Conservation (phyloP, 2,888 invertebrate species). For the Leptodirus hochenwartii region DNA sequence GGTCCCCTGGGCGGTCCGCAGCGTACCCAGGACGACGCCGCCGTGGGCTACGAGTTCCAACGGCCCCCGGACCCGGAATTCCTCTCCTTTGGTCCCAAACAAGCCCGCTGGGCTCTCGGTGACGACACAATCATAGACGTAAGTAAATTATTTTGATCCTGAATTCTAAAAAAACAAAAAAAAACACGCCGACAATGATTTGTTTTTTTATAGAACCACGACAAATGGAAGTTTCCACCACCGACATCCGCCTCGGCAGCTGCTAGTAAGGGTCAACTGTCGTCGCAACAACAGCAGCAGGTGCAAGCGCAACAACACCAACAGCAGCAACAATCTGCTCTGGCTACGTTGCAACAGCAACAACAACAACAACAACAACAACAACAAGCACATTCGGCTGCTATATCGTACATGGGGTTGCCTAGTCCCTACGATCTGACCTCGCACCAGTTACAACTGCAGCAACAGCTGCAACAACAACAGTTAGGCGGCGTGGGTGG, state of each 20-base stretch:
- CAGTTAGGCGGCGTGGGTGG: too few species aligned
- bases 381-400: too few species aligned
- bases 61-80: slow-evolving; percentile 68
- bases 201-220: slow-evolving; percentile 48
- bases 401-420: too few species aligned
- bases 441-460: too few species aligned
- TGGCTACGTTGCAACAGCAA: too few species aligned
- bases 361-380: too few species aligned
- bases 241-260: too few species aligned
- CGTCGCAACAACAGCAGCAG: slow-evolving; percentile 26
- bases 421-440: too few species aligned
- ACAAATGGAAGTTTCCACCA: slow-evolving; percentile 76
- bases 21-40: slow-evolving; percentile 76
- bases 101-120: slow-evolving; percentile 71
- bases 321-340: too few species aligned
- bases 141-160: slow-evolving; percentile 24
- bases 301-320: slow-evolving; percentile 32
- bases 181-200: slow-evolving; percentile 6
- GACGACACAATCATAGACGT: slow-evolving; percentile 81
- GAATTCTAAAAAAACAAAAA: slow-evolving; percentile 11
- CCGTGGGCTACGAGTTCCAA: slow-evolving; percentile 85
- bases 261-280: too few species aligned
- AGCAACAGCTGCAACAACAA: too few species aligned
- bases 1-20: slow-evolving; percentile 51
- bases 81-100: slow-evolving; percentile 48